Evolutionary conservation across 1,140 invertebrate species (phyloP), one percentile per base, ranked within the genome.

Genomic region (Brachionus angularis): DNA sequence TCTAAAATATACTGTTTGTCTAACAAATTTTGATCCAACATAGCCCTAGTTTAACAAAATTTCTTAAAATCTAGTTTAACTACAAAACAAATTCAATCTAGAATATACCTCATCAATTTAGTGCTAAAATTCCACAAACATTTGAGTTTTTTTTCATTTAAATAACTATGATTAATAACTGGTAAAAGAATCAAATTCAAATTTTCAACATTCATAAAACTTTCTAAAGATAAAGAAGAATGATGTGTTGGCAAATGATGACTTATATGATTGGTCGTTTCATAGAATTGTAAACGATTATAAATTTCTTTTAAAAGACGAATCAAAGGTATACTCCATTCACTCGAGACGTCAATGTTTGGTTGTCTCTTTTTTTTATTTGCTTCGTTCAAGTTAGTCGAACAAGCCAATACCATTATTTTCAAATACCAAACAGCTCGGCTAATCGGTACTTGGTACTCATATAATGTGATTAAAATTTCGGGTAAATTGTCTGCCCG

Each of bases 21-120:
- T 18, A 67, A n/a, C n/a, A 67, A 47, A 67, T 67, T 67, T 47
- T 67, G 62, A 29, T 67, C 62, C 62, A 67, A 46, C 62, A 67
- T 67, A 14, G 62, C 62, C 34, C 62, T 46, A 46, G 0, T 5
- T n/a, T 33, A 14, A 55, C 31, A 55, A 55, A 55, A 55, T 16
- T 53, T 52, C 0, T 52, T 7, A 33, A 33, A 33, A 23, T 1
- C 34, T 33, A n/a, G n/a, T n/a, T n/a, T n/a, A n/a, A n/a, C n/a
- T n/a, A n/a, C n/a, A n/a, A n/a, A n/a, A n/a, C n/a, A n/a, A n/a
- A n/a, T n/a, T n/a, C n/a, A n/a, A n/a, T n/a, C n/a, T n/a, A n/a
- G n/a, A n/a, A n/a, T 7, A 50, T 25, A 58, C 53, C 53, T 58
- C 33, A 39, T 58, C 21, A 50, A 33, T 23, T 50, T 67, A 3